Evolutionary conservation across 2,888 invertebrate genomes (phyloP).

Genomic region (Lagria hirta): DNA sequence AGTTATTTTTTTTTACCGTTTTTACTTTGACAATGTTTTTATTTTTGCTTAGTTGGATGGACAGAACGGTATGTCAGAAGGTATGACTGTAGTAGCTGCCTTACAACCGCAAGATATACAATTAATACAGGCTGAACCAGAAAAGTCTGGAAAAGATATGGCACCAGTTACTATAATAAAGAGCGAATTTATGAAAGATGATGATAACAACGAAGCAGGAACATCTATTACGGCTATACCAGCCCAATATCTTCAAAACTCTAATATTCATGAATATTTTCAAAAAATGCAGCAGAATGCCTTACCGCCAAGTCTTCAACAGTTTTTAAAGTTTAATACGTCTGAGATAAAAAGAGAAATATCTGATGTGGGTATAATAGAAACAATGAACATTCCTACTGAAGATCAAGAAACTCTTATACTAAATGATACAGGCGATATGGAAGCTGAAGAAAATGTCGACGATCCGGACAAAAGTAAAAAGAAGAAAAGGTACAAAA

Average conservation of each 20-base stretch:
- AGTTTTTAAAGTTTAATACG: constrained; percentile 64
- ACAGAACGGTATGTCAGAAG: constrained; percentile 60
- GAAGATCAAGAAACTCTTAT: constrained; percentile 45
- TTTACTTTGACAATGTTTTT: too few relatives aligned
- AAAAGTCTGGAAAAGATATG: constrained; percentile 50
- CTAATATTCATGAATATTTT: constrained; percentile 56
- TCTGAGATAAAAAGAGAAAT: constrained; percentile 58
- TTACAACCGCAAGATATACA: constrained; percentile 72
- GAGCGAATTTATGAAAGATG: constrained; percentile 43
- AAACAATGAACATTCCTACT: constrained; percentile 54
- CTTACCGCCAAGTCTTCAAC: constrained; percentile 62
- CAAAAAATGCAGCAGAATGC: constrained; percentile 55
- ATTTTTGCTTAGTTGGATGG: constrained; percentile 46
- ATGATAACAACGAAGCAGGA: constrained; percentile 32
- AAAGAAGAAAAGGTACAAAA: constrained; percentile 79
- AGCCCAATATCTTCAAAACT: constrained; percentile 58
- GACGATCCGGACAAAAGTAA: constrained; percentile 57
- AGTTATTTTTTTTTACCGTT: too few relatives aligned
- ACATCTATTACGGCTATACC: constrained; percentile 55
- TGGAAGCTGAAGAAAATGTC: constrained; percentile 47
- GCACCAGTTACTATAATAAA: constrained; percentile 59
- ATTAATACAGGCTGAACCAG: constrained; percentile 54
- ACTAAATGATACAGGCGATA: constrained; percentile 49
- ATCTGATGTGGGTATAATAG: constrained; percentile 56
- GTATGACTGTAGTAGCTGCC: constrained; percentile 68